Base-by-base conservation (phyloP, 53 echinoderm and acorn worm species). In the Stichopus horrens region DNA sequence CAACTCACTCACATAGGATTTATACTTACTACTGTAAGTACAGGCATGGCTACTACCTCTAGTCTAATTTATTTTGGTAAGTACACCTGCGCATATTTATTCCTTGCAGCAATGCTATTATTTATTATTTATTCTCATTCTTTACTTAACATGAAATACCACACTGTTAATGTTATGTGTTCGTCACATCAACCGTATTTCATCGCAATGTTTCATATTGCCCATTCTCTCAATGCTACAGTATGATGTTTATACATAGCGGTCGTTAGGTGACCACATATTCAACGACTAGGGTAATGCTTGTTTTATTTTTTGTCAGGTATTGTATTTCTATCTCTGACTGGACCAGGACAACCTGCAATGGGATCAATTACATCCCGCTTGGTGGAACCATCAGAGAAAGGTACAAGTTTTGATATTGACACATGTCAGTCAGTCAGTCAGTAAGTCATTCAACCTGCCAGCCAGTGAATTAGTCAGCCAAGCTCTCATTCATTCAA, bases 291-390 rank as follows among this genome's bases (percentile, higher is more conserved):
- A 37, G 37, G 37, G 37, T 37, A 37, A 37, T 37, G 0, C 37
- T 0, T 37, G 37, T 37, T 37, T 37, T 2, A 37, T 37, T 37
- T 37, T 23, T 18, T 56, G 7, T n/a, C 90, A 94, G 94, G 90
- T 92, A 52, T 80, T 7, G 56, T 89, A 20, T 20, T 92, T 19
- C 52, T 88, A 9, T 68, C 63, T 51, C 85, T 94, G 23, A 68
- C 86, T n/a, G 90, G 90, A 55, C 94, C 94, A 16, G 88, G 75
- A 9, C 94, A 94, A 73, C 90, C 94, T 13, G 94, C 94, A 9
- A 57, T 73, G 53, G 92, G 94, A 20, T 90, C 94, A 1, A 89
- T 94, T 37, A 88, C 90, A 53, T 94, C 94, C 23, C 90, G 86
- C 73, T 90, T 94, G 54, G 90, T 94, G 73, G 83, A 77, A 8